Evolutionary conservation across 2,888 invertebrate genomes (phyloP).

Genomic region (Cepaea hortensis): DNA sequence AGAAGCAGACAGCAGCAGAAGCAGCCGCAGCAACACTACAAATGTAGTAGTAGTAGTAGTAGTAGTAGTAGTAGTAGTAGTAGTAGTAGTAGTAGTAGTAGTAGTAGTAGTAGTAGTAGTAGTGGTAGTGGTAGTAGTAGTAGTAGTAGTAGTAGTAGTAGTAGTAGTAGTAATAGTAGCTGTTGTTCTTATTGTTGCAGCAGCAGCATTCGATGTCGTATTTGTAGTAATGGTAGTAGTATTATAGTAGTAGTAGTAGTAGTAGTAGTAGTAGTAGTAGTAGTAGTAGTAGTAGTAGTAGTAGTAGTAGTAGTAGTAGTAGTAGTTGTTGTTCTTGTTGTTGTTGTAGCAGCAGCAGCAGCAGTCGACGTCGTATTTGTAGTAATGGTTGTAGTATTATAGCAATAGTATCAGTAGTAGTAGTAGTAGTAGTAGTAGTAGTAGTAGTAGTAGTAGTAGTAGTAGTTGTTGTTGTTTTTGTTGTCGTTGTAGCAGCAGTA

Average conservation of each 20-base stretch:
- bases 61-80: no score
- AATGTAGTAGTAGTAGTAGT: no score
- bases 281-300: neutral
- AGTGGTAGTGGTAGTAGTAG: no score
- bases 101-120: no score
- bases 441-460: no score
- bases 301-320: neutral
- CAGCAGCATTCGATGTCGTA: neutral
- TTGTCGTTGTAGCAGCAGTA: neutral
- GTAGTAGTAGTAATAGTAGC: neutral
- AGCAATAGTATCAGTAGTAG: no score
- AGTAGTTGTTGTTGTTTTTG: neutral
- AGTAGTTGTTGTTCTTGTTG: neutral
- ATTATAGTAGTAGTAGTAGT: neutral
- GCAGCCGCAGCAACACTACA: no score
- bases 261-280: neutral
- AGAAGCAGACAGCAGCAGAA: no score
- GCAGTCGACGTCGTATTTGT: neutral
- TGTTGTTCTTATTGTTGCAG: neutral
- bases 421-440: no score
- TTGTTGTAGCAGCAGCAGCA: neutral
- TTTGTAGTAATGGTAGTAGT: no score
- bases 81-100: no score
- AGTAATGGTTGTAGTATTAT: no score
- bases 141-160: neutral